A percentile compares a stretch with the other conserved stretches of the same genome.
Conservation (phyloP, 2,888 invertebrate species). For the Timema cristinae region DNA sequence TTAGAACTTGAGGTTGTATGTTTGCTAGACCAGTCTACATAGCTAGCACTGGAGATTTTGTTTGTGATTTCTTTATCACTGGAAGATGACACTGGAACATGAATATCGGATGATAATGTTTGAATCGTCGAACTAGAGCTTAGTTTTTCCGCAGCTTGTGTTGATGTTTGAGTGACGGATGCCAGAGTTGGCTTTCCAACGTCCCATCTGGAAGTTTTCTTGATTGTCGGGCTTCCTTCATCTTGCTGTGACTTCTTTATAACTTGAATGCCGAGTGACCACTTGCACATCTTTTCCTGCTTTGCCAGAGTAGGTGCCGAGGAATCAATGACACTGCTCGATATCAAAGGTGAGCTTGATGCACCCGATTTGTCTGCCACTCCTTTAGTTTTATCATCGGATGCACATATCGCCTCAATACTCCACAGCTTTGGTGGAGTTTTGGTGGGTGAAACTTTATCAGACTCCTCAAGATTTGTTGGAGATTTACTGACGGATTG, state of each 20-base stretch:
- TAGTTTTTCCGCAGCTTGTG: constrained; percentile 23
- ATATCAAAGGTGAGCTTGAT: not conserved
- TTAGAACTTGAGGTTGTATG: too few relatives aligned
- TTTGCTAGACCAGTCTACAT: too few relatives aligned
- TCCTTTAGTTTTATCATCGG: constrained; percentile 19
- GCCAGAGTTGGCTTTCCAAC: constrained; percentile 41
- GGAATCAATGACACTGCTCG: not conserved
- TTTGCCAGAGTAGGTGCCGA: not conserved
- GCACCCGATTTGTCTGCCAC: not conserved
- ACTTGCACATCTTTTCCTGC: constrained; percentile 34
- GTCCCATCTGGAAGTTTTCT: constrained; percentile 48
- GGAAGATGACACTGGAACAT: too few relatives aligned
- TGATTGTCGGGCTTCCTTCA: constrained; percentile 32
- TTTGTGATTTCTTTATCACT: too few relatives aligned
- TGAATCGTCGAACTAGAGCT: constrained; percentile 23
- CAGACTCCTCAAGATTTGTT: not conserved
- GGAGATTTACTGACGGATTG: constrained; percentile 14
- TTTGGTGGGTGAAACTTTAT: constrained; percentile 20
- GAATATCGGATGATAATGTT: not conserved
- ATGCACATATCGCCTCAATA: constrained; percentile 38
- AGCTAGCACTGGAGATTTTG: too few relatives aligned
- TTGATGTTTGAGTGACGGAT: constrained; percentile 9
- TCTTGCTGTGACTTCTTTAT: constrained; percentile 36
- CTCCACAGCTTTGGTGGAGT: constrained; percentile 36
- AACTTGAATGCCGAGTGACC: constrained; percentile 44